Evolutionary conservation across 2,113 vertebrate species (phyloP).

Genomic region (Glaucomys volans): DNA sequence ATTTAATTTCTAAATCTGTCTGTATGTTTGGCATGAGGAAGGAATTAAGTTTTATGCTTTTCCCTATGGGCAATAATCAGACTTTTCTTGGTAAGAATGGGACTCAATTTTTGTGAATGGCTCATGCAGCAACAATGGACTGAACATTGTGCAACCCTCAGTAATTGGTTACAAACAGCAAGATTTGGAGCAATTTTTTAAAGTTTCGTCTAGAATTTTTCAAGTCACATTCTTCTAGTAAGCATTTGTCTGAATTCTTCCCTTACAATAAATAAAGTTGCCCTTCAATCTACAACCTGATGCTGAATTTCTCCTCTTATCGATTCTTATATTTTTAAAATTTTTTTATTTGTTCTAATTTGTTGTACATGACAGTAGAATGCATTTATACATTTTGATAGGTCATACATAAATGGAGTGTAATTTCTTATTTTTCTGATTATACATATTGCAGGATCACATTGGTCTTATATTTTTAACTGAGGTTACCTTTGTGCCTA

Average conservation of each 20-base stretch:
- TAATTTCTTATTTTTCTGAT: too few species aligned
- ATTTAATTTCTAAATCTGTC: slow-evolving; percentile 11
- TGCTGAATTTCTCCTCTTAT: not conserved
- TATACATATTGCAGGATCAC: too few species aligned
- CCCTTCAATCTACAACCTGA: not conserved
- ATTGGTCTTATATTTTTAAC: not conserved
- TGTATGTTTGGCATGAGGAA: not conserved
- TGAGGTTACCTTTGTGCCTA: not conserved
- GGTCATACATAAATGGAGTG: too few species aligned
- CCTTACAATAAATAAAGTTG: not conserved
- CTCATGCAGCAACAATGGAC: not conserved
- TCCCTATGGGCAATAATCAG: not conserved
- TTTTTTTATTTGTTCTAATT: not conserved
- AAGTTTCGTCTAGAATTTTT: not conserved
- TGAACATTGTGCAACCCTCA: not conserved
- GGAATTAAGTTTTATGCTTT: slow-evolving; percentile 35
- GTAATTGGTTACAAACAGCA: slow-evolving; percentile 4
- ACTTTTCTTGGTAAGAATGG: not conserved
- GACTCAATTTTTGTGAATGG: not conserved
- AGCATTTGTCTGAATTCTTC: slow-evolving; percentile 26
- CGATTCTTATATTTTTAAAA: not conserved
- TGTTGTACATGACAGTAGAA: not conserved
- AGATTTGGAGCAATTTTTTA: not conserved
- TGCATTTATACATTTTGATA: too few species aligned
- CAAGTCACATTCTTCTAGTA: not conserved